Evolutionary conservation across 2,888 invertebrate species (phyloP).

Genomic region (Watsonalla cultraria): DNA sequence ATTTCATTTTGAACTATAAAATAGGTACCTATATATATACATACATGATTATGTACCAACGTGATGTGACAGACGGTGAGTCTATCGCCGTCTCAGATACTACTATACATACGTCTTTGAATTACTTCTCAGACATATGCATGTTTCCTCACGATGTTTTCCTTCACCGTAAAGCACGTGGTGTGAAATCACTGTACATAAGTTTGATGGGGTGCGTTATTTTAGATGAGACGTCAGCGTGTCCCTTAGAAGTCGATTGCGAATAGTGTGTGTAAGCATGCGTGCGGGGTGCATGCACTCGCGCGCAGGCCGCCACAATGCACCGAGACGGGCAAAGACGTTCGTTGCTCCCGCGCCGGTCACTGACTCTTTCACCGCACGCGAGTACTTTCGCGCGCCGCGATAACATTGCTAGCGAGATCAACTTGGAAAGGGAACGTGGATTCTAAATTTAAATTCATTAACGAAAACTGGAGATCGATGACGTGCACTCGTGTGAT

Average conservation of each 20-base stretch:
- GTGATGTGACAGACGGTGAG: too few relatives aligned
- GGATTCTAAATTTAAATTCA: background rate
- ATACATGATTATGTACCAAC: too few relatives aligned
- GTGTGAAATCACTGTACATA: too few relatives aligned
- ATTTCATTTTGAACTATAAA: too few relatives aligned
- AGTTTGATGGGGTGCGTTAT: background rate
- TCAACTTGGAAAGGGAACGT: background rate
- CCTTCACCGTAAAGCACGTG: too few relatives aligned
- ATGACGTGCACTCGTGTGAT: background rate
- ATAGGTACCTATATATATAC: too few relatives aligned
- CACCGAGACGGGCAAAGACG: slow-evolving; percentile 63
- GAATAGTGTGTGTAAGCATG: slow-evolving; percentile 31
- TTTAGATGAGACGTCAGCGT: background rate
- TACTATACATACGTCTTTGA: too few relatives aligned
- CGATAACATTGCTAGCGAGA: slow-evolving; percentile 52
- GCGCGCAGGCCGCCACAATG: slow-evolving; percentile 38
- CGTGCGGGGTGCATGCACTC: slow-evolving; percentile 12
- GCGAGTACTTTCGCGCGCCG: slow-evolving; percentile 69
- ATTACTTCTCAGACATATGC: too few relatives aligned
- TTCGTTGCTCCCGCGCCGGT: slow-evolving; percentile 76
- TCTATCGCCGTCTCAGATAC: too few relatives aligned
- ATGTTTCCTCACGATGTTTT: too few relatives aligned
- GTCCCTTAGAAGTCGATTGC: slow-evolving; percentile 26
- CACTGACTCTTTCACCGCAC: slow-evolving; percentile 72
- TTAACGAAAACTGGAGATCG: background rate